phyloP scores from a whole-genome alignment of 2,113 vertebrate species.

The Sula dactylatra region DNA sequence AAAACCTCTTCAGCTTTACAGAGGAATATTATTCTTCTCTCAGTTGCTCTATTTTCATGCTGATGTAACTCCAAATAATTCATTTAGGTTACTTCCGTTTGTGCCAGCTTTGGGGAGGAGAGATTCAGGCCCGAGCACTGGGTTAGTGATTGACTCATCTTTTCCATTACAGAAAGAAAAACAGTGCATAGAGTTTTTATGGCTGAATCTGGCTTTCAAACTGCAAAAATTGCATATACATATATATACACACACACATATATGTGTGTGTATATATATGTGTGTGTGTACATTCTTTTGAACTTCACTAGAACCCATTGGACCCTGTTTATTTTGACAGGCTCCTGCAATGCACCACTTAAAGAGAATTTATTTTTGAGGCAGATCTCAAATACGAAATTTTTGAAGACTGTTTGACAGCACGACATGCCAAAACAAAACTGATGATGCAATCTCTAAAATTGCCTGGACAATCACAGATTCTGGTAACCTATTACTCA shows the following conservation, averaged over 20 bases:
- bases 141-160: not conserved
- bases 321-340: not conserved
- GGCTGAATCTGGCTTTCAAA: not conserved
- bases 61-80: not conserved
- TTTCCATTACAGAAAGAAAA: not conserved
- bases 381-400: not conserved
- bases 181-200: not conserved
- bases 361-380: not conserved
- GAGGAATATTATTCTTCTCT: not conserved
- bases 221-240: not conserved
- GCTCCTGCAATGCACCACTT: not conserved
- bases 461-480: not conserved
- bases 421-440: not conserved
- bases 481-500: not conserved
- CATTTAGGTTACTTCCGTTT: not conserved
- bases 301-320: not conserved
- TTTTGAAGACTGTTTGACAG: not conserved
- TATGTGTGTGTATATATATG: not conserved
- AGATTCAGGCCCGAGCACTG: not conserved
- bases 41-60: not conserved
- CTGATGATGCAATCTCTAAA: not conserved
- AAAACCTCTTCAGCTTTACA: constrained; percentile 26
- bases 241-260: not conserved
- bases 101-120: not conserved
- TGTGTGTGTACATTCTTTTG: not conserved